These are phyloP conservation scores for Cyrtorhinus lividipennis DNA, from an alignment of 1,140 invertebrate genomes.

Conservation along the genomic window DNA sequence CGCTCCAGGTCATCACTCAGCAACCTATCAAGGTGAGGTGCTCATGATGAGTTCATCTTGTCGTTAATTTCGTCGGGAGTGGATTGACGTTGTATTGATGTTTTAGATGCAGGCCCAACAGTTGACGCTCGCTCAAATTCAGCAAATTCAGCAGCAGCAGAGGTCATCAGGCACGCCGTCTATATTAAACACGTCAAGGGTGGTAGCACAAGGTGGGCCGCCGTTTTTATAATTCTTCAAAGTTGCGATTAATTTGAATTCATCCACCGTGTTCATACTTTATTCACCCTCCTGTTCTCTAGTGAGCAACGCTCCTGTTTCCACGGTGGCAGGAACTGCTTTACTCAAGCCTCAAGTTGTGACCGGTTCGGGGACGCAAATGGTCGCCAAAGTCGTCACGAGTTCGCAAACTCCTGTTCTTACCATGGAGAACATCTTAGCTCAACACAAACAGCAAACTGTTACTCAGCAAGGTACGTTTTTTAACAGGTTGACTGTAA, in stretches of 20 bases:
- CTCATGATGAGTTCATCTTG: neutral
- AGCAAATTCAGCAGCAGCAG: slow-evolving; percentile 28
- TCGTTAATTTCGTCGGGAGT: neutral
- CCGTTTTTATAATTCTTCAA: too few relatives aligned
- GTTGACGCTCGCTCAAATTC: slow-evolving; percentile 23
- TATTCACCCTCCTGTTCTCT: too few relatives aligned
- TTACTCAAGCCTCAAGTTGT: slow-evolving; percentile 23
- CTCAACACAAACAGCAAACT: slow-evolving; percentile 34
- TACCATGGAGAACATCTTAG: slow-evolving; percentile 47
- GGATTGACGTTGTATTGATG: neutral
- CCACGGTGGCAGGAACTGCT: slow-evolving; percentile 10
- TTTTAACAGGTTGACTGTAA: neutral
- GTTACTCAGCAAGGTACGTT: slow-evolving; percentile 30
- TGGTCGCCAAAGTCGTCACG: slow-evolving; percentile 32
- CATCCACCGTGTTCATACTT: too few relatives aligned
- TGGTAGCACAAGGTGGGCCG: slow-evolving; percentile 22
- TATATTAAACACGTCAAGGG: slow-evolving; percentile 20
- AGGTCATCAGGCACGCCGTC: slow-evolving; percentile 16
- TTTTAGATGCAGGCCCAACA: slow-evolving; percentile 13
- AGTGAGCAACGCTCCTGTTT: slow-evolving; percentile 3
- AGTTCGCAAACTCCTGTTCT: slow-evolving; percentile 41
- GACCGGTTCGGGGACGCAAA: slow-evolving; percentile 10
- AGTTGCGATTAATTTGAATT: too few relatives aligned
- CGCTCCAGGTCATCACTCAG: slow-evolving; percentile 20
- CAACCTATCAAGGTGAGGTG: neutral